Base-by-base conservation (phyloP, 2,113 vertebrate genomes). In the Centrocercus urophasianus region DNA sequence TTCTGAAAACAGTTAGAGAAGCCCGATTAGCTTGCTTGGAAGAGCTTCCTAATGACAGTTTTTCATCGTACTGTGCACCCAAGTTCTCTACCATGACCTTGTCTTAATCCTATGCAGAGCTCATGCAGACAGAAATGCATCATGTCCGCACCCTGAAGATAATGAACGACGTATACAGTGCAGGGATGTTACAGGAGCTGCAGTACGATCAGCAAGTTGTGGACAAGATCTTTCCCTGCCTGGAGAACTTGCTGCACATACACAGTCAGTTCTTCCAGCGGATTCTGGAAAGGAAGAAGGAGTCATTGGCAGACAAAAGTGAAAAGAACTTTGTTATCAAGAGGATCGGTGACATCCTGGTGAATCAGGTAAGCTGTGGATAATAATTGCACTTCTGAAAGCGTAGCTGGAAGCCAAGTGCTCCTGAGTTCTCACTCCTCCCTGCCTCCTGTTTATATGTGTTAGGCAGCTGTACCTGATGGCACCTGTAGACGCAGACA, bases 71-170 rank as follows among this genome's bases (percentile, higher is more conserved):
- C 50, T 48, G 8, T 83, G 17, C 19, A 60, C 52, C 11, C 10
- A 4, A 11, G 13, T 71, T 20, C 76, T 71, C 42, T 40, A 4
- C 17, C 22, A 8, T 60, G 48, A 56, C 57, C 61, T 66, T 60
- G 24, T 91, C 40, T 20, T 87, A 22, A 3, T 76, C 13, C 40
- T 70, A 0, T 50, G 4, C 97, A 99, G 99, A 99, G 96, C 91
- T 99, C 45, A 99, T 99, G 98, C 99, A 99, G 96, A 99, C 99
- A 0, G 99, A 99, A 97, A 98, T 99, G 97, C 99, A 99, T 94
- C 99, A 99, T 32, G 91, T 99, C 70, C 98, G 99, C 48, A 99
- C 99, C 0, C 95, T 99, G 95, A 99, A 99, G 95, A 99, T 99
- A 95, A 99, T 99, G 99, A 98, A 98, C 0, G 99, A 99, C 2